phyloP scores from a whole-genome alignment of 2,888 invertebrate genomes.

The Junonia oenone region DNA sequence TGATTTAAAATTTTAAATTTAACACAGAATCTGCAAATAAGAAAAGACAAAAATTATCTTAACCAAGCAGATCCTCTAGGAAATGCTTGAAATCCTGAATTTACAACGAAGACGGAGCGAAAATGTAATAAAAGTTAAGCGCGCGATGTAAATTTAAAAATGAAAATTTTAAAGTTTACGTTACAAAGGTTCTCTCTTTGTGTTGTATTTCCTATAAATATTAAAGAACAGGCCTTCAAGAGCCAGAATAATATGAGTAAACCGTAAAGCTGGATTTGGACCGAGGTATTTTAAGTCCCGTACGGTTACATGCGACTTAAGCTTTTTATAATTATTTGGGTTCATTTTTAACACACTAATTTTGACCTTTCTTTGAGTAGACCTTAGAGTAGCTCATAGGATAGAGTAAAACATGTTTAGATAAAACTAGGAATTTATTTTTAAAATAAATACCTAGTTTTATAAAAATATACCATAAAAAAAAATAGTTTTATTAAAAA shows the following conservation, averaged over 20 bases:
- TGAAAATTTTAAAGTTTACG: constrained; percentile 9
- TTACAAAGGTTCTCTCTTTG: constrained; percentile 12
- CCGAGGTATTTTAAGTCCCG: constrained; percentile 6
- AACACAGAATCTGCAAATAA: neutral
- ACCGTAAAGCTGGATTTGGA: constrained; percentile 3
- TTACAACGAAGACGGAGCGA: neutral
- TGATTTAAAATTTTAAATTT: neutral
- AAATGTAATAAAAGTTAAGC: constrained; percentile 10
- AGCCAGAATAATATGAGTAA: constrained; percentile 15
- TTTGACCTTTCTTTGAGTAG: too few relatives aligned
- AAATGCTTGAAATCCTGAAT: neutral
- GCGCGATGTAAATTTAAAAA: constrained; percentile 6
- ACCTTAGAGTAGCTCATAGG: too few relatives aligned
- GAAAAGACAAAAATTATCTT: neutral
- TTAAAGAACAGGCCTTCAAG: constrained; percentile 6
- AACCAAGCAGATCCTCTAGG: neutral
- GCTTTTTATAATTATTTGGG: too few relatives aligned
- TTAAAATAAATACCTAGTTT: too few relatives aligned
- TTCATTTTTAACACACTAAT: too few relatives aligned
- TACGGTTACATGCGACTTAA: too few relatives aligned
- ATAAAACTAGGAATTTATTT: too few relatives aligned
- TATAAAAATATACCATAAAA: too few relatives aligned
- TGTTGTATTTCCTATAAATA: constrained; percentile 18
- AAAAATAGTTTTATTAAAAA: too few relatives aligned
- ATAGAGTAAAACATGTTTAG: too few relatives aligned